Percentiles rank a stretch among this genome's conserved stretches.
Conservation (phyloP, 23 tunicate species). For the Oikopleura dioica region DNA sequence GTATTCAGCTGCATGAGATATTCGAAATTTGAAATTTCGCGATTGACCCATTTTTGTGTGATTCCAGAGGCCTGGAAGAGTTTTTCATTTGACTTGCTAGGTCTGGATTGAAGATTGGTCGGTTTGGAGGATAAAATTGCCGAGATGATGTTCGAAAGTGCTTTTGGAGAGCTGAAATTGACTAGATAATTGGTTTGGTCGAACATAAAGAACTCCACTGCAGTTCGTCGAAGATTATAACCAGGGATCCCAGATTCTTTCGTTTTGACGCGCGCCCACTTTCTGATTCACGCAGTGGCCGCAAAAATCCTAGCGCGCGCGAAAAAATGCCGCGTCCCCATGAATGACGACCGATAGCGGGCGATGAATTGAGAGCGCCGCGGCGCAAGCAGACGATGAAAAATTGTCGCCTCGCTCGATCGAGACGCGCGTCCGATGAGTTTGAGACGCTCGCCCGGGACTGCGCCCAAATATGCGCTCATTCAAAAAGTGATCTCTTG, state of each 20-base stretch:
- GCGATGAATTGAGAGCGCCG: no score
- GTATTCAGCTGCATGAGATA: slow-evolving; percentile 95
- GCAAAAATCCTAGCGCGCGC: no score
- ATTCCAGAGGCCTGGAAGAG: slow-evolving; percentile 31
- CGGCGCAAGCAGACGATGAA: no score
- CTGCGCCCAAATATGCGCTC: no score
- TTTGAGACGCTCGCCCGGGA: no score
- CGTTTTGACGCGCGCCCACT: no score
- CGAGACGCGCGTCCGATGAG: no score
- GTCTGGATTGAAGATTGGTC: slow-evolving; percentile 41
- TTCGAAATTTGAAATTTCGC: slow-evolving; percentile 84
- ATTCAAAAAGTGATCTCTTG: no score
- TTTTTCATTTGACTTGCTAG: neutral
- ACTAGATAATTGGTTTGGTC: slow-evolving; percentile 89
- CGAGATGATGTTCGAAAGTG: neutral
- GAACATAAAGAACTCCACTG: slow-evolving; percentile 62
- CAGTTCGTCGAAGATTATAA: slow-evolving; percentile 55
- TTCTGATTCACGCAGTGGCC: no score
- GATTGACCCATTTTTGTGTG: slow-evolving; percentile 86
- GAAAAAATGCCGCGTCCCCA: no score
- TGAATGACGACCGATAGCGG: no score
- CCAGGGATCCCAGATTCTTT: neutral
- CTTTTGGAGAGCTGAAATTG: slow-evolving; percentile 27
- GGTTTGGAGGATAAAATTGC: slow-evolving; percentile 20
- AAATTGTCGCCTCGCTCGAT: no score